Percentiles rank a stretch among this genome's conserved stretches.
Evolutionary conservation across 2,888 invertebrate genomes (phyloP).

Genomic region (Eupithecia centaureata): DNA sequence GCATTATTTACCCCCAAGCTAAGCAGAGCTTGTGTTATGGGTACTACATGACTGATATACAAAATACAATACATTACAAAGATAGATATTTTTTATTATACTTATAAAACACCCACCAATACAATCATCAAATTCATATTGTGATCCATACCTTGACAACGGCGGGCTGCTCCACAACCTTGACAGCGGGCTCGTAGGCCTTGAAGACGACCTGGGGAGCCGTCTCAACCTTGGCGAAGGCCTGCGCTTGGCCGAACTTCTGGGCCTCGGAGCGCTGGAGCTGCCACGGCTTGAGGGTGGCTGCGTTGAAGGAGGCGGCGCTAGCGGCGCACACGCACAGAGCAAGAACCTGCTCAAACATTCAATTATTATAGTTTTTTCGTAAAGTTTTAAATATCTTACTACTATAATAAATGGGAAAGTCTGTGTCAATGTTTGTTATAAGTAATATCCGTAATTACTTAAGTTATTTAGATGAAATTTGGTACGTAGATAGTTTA

Average conservation of each 20-base stretch:
- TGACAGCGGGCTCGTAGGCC: slow-evolving; percentile 16
- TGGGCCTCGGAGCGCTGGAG: slow-evolving; percentile 14
- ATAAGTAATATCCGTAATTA: too few relatives aligned
- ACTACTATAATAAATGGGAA: too few relatives aligned
- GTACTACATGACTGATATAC: too few relatives aligned
- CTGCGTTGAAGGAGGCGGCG: slow-evolving; percentile 32
- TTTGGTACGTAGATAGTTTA: too few relatives aligned
- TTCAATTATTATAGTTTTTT: not conserved
- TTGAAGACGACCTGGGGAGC: slow-evolving; percentile 15
- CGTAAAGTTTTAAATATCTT: not conserved
- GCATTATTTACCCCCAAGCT: too few relatives aligned
- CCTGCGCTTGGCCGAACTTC: slow-evolving; percentile 22
- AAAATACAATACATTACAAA: too few relatives aligned
- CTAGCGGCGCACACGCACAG: slow-evolving; percentile 45
- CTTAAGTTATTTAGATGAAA: too few relatives aligned
- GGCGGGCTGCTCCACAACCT: slow-evolving; percentile 6
- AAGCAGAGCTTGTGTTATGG: too few relatives aligned
- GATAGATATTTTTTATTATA: too few relatives aligned
- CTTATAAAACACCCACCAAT: too few relatives aligned
- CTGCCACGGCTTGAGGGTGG: slow-evolving; percentile 27
- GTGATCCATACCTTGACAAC: not conserved
- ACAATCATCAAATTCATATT: not conserved
- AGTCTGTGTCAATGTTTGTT: too few relatives aligned
- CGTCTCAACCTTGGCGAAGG: slow-evolving; percentile 17
- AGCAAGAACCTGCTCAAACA: slow-evolving; percentile 38